Evolutionary conservation across 2,113 vertebrate species (phyloP).

Genomic region (Passer montanus): DNA sequence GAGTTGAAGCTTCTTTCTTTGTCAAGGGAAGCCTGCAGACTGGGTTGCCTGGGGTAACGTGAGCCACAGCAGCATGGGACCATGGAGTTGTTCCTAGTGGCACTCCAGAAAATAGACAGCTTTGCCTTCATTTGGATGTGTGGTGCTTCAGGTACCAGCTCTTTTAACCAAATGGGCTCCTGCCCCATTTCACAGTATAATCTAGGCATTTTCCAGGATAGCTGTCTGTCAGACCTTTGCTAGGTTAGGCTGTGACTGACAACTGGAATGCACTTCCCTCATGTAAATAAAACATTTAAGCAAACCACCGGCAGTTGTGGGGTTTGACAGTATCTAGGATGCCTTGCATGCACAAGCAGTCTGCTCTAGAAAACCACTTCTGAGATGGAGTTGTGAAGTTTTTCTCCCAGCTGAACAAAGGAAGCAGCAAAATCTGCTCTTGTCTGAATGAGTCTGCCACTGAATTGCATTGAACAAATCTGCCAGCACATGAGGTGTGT

Average conservation of each 20-base stretch:
- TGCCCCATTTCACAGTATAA: background rate
- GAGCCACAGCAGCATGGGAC: background rate
- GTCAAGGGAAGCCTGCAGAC: background rate
- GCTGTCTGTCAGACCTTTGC: background rate
- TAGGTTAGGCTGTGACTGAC: background rate
- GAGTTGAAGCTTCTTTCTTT: background rate
- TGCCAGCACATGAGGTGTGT: background rate
- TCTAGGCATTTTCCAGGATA: background rate
- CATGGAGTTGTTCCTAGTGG: background rate
- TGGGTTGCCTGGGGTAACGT: background rate
- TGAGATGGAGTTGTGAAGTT: background rate
- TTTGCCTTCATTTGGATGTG: background rate
- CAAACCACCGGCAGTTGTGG: background rate
- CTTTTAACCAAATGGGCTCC: background rate
- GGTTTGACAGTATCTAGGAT: background rate
- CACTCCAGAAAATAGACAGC: background rate
- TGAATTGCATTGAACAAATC: background rate
- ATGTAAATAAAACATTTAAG: background rate
- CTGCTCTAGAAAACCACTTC: background rate
- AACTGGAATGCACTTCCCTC: background rate
- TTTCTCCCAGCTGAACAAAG: background rate
- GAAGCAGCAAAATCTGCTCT: background rate
- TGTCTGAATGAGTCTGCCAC: background rate
- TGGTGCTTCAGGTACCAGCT: background rate
- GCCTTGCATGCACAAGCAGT: background rate